These are phyloP conservation scores for Maconellicoccus hirsutus DNA, from an alignment of 1,140 invertebrate genomes.

Conservation along the genomic window DNA sequence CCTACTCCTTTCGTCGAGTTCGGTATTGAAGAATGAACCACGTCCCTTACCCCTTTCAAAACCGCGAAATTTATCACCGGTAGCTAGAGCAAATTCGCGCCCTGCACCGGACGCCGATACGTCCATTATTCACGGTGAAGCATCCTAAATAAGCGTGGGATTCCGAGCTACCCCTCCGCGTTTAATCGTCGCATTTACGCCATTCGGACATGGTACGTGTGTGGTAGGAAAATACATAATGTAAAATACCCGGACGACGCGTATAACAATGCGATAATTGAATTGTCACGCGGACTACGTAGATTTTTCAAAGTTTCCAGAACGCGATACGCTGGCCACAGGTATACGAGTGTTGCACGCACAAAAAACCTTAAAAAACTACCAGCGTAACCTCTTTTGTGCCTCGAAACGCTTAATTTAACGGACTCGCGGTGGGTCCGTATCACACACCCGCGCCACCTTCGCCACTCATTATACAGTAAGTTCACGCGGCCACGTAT, in stretches of 20 bases:
- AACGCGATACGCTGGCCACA: background rate
- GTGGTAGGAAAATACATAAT: background rate
- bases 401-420: background rate
- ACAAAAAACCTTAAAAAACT: background rate
- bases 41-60: too few relatives aligned
- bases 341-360: background rate
- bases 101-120: too few relatives aligned
- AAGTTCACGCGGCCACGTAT: too few relatives aligned
- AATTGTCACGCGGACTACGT: background rate
- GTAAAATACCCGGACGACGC: background rate
- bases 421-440: constrained; percentile 3
- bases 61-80: too few relatives aligned
- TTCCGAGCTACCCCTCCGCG: background rate
- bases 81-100: too few relatives aligned
- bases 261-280: constrained; percentile 2
- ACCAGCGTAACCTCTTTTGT: background rate
- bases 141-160: too few relatives aligned
- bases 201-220: constrained; percentile 1
- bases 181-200: background rate
- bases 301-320: background rate
- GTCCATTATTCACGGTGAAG: too few relatives aligned
- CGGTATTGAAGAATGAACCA: too few relatives aligned
- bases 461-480: too few relatives aligned
- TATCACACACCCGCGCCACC: too few relatives aligned
- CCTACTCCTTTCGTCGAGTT: background rate